Conservation (phyloP, 2,888 invertebrate genomes). For the Acanthosepion esculentum region DNA sequence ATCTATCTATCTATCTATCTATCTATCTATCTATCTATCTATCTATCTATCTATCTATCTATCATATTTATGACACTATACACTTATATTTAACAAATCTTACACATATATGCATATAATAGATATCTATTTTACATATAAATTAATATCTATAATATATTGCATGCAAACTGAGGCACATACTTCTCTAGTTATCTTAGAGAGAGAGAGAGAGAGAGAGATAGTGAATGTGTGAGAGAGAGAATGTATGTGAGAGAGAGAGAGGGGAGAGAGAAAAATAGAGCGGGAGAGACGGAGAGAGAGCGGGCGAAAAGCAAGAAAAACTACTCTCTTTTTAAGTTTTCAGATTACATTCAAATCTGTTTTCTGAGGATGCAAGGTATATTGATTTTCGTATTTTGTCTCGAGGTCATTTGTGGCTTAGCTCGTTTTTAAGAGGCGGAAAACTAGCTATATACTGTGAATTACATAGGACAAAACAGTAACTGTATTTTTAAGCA, state of each 20-base stretch:
- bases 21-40: too few species aligned
- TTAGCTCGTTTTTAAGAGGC: too few species aligned
- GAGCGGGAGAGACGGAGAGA: not conserved
- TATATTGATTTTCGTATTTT: not conserved
- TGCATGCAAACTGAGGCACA: not conserved
- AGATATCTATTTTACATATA: not conserved
- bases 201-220: slow-evolving; percentile 2
- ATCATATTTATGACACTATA: not conserved
- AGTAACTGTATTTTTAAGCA: not conserved
- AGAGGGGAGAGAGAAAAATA: not conserved
- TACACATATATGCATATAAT: not conserved
- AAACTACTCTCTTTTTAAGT: not conserved
- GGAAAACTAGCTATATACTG: not conserved
- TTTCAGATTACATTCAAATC: not conserved
- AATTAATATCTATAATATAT: not conserved
- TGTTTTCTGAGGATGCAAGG: not conserved
- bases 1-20: too few species aligned
- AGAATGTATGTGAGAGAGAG: not conserved
- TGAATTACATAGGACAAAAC: not conserved
- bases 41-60: too few species aligned
- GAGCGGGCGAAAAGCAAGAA: not conserved
- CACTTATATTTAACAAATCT: not conserved
- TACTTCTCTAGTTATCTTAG: not conserved
- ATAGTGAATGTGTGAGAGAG: not conserved
- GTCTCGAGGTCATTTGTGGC: too few species aligned